Base-by-base conservation (phyloP, 2,797 vertebrate species). In the Prionace glauca region DNA sequence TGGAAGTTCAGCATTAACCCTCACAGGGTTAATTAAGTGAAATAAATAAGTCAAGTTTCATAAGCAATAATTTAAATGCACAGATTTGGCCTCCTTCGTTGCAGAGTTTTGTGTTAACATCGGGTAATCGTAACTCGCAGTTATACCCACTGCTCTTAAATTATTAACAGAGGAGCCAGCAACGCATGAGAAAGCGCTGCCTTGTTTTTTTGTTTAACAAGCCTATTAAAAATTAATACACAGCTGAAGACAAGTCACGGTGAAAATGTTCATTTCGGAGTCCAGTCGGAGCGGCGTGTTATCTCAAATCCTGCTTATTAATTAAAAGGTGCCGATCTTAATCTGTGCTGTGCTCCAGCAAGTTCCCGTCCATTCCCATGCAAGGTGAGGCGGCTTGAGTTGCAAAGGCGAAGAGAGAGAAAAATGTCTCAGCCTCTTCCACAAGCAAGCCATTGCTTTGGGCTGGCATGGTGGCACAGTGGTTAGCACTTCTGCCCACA, bases 131-230 rank as follows among this genome's bases (percentile, higher is more conserved):
- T 16, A 50, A 95, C 41, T 56, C 71, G 18, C 67, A 77, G 62
- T 67, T 41, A 24, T 41, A 94, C 67, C 24, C 67, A 74, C 26
- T 72, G 11, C 72, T 45, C 36, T 29, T 94, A 74, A 94, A 94
- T 94, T 74, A 94, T 95, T 74, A 95, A 95, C 8, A 0, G 60
- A 22, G n/a, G n/a, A 41, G 69, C 62, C 45, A 92, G 93, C 69
- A 56, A 74, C n/a, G 93, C 72, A 74, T 60, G 93, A 77, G 72
- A 29, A 77, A 60, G 41, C 20, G 45, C 41, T 74, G 93, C 18
- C 71, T 50, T 32, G 22, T n/a, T 95, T 65, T 56, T 94, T 95
- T 95, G 93, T 60, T 95, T 95, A 95, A 95, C 93, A 95, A 95
- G 93, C 2, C 16, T 12, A 92, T 92, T 56, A 95, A 77, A 95